These are phyloP conservation scores for Hydroisotoma schaefferi DNA, from an alignment of 2,888 invertebrate genomes.

Conservation along the genomic window DNA sequence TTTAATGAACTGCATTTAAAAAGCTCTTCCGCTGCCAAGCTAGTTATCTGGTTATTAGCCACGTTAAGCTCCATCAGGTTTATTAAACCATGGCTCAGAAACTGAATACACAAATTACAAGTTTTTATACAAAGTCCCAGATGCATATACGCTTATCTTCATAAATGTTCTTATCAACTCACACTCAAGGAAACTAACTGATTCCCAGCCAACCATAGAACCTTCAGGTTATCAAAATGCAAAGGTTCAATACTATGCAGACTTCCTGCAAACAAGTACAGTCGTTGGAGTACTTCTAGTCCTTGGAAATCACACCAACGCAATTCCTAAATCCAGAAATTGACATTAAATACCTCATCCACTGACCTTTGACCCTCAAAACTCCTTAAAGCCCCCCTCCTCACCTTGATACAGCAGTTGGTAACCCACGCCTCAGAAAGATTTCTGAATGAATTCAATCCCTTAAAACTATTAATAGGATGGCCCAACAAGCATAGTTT, in stretches of 20 bases:
- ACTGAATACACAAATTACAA: constrained; percentile 23
- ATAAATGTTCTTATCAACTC: not conserved
- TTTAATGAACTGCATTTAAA: constrained; percentile 40
- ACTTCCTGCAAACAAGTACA: constrained; percentile 44
- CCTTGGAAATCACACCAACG: constrained; percentile 36
- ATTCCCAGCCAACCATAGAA: constrained; percentile 44
- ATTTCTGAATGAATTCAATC: constrained; percentile 41
- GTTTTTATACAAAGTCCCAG: not conserved
- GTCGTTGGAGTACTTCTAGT: constrained; percentile 34
- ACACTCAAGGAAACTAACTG: constrained; percentile 39
- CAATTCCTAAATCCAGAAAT: constrained; percentile 40
- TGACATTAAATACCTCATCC: too few relatives aligned
- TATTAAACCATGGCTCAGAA: constrained; percentile 44
- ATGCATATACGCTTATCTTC: not conserved
- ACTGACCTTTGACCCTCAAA: not conserved
- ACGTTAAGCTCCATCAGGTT: constrained; percentile 42
- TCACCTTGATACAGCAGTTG: constrained; percentile 37
- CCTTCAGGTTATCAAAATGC: constrained; percentile 36
- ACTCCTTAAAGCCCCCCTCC: not conserved
- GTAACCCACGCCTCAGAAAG: constrained; percentile 45
- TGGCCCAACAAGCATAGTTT: constrained; percentile 45
- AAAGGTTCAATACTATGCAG: constrained; percentile 41
- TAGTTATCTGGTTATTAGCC: constrained; percentile 43
- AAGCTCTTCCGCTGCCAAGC: constrained; percentile 37
- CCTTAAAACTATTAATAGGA: constrained; percentile 40